Conservation (phyloP, 2,797 vertebrate genomes). For the Thunnus albacares region DNA sequence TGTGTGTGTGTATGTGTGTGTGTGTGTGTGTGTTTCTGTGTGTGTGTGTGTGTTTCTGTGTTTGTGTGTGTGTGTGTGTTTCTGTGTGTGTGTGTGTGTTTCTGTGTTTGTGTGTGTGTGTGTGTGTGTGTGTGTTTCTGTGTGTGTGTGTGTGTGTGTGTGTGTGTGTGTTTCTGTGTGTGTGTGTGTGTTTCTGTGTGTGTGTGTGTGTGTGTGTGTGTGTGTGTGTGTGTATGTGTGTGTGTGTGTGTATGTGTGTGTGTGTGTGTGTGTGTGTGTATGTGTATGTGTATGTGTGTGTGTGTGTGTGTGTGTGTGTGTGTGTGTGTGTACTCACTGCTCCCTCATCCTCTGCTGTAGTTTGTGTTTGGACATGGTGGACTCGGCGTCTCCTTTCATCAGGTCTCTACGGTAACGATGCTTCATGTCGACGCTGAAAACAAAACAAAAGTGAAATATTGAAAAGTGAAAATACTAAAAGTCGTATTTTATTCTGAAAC, state of each 20-base stretch:
- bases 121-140: no score
- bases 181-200: no score
- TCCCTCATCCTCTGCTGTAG: slow-evolving; percentile 91
- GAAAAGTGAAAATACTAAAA: no score
- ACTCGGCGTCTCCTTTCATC: slow-evolving; percentile 87
- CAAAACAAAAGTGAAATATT: background rate
- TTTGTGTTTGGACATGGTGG: slow-evolving; percentile 85
- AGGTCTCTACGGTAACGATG: slow-evolving; percentile 90
- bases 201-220: background rate
- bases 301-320: background rate
- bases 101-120: no score
- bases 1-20: no score
- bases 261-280: no score
- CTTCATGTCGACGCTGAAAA: slow-evolving; percentile 90
- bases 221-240: background rate
- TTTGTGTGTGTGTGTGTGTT: background rate
- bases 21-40: no score
- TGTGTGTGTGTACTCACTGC: slow-evolving; percentile 86
- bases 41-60: no score
- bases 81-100: background rate
- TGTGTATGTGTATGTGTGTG: background rate
- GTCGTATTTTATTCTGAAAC: no score
- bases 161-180: background rate
- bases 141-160: background rate
- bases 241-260: no score